These are phyloP conservation scores for Schlechtendalia chinensis DNA, from an alignment of 1,140 invertebrate species.

Conservation along the genomic window DNA sequence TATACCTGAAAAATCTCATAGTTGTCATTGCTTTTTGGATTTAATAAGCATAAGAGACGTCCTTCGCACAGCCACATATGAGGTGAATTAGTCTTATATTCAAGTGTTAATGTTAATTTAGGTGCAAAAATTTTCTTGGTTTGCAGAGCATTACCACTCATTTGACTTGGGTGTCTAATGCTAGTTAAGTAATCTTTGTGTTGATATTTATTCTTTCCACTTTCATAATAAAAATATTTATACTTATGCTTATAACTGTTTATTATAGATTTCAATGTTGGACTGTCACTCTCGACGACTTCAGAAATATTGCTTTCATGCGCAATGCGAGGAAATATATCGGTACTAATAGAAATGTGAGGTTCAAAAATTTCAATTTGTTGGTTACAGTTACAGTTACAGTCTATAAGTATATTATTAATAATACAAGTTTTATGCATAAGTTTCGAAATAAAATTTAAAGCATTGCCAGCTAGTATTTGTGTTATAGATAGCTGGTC, in stretches of 20 bases:
- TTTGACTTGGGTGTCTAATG: neutral
- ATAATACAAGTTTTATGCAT: conserved; percentile 75
- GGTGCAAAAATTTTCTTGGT: conserved; percentile 55
- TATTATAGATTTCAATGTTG: neutral
- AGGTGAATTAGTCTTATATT: conserved; percentile 63
- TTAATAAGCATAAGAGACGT: conserved; percentile 80
- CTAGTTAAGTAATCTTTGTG: neutral
- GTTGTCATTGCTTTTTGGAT: conserved; percentile 79
- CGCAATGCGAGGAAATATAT: neutral
- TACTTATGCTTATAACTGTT: neutral
- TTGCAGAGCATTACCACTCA: neutral
- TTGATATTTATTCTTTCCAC: neutral
- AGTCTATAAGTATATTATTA: conserved; percentile 79
- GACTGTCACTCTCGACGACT: neutral
- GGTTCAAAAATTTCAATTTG: neutral
- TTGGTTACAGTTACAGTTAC: conserved; percentile 70
- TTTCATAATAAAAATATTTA: neutral
- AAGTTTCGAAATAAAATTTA: conserved; percentile 71
- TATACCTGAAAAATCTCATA: conserved; percentile 80
- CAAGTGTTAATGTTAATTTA: conserved; percentile 58
- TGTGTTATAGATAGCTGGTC: conserved; percentile 89
- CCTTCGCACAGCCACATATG: conserved; percentile 90
- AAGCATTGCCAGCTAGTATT: conserved; percentile 86
- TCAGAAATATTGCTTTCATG: neutral
- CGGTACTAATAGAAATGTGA: neutral